These are phyloP conservation scores for Heptranchias perlo DNA, from an alignment of 2,113 vertebrate species.

Conservation along the genomic window DNA sequence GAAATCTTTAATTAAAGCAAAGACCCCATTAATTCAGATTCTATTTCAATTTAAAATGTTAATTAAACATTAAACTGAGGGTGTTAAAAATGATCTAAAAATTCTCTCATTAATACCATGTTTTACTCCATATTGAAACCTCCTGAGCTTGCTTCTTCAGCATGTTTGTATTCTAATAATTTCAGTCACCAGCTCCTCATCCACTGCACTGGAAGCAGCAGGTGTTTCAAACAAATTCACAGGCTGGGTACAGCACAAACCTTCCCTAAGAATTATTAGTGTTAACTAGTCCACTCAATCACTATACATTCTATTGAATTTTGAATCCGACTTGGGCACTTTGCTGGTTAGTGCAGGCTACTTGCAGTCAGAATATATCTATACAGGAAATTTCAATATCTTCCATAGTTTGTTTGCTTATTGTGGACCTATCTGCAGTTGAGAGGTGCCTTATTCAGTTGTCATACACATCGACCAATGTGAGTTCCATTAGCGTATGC, in stretches of 20 bases:
- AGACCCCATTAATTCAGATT: not conserved
- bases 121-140: not conserved
- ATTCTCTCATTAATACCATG: not conserved
- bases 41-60: not conserved
- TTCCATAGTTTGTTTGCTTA: too few relatives aligned
- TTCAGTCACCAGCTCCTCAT: not conserved
- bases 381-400: too few relatives aligned
- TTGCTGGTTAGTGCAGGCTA: not conserved
- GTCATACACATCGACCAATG: too few relatives aligned
- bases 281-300: not conserved
- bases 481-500: too few relatives aligned
- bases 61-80: not conserved
- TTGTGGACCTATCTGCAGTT: too few relatives aligned
- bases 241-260: not conserved
- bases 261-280: not conserved
- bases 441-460: too few relatives aligned
- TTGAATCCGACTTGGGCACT: not conserved
- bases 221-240: not conserved
- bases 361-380: too few relatives aligned
- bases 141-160: not conserved
- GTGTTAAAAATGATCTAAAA: not conserved
- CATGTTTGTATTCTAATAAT: not conserved
- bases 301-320: not conserved
- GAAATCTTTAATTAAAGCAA: constrained; percentile 20
- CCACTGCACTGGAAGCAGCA: not conserved